A percentile compares a stretch with the other conserved stretches of the same genome.
phyloP scores from a whole-genome alignment of 2,113 vertebrate species.

The Pleuronectes platessa region DNA sequence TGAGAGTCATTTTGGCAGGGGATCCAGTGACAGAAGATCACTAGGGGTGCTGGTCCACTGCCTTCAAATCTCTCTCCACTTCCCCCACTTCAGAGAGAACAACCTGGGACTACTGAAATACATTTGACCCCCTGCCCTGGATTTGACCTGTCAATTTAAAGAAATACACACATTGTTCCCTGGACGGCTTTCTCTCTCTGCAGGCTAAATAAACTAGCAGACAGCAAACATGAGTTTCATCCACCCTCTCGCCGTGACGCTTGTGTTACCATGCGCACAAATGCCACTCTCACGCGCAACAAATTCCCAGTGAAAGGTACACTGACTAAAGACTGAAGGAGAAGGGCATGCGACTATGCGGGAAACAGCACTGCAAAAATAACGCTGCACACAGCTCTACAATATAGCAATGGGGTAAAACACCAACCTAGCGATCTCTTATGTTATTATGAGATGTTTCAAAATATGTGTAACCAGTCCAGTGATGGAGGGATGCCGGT shows the following conservation, averaged over 20 bases:
- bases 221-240: slow-evolving; percentile 1
- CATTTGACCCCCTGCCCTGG: slow-evolving; percentile 44
- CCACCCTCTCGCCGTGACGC: not conserved
- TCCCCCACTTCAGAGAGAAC: slow-evolving; percentile 18
- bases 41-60: slow-evolving; percentile 15
- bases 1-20: not conserved
- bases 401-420: too few species aligned
- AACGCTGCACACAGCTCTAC: too few species aligned
- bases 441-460: too few species aligned
- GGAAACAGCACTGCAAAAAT: too few species aligned
- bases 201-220: slow-evolving; percentile 31
- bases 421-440: too few species aligned
- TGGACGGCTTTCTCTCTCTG: slow-evolving; percentile 12
- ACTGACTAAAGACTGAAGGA: too few species aligned
- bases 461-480: slow-evolving; percentile 8
- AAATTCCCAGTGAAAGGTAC: too few species aligned
- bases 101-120: slow-evolving; percentile 29
- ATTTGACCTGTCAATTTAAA: slow-evolving; percentile 57
- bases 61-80: slow-evolving; percentile 11
- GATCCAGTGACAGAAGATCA: slow-evolving; percentile 33
- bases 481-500: slow-evolving; percentile 17
- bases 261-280: not conserved
- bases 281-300: not conserved
- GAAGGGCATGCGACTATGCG: too few species aligned
- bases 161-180: slow-evolving; percentile 43